Percentiles rank a stretch among this genome's conserved stretches.
phyloP scores from a whole-genome alignment of 2,888 invertebrate genomes.

The Limnephilus rhombicus region DNA sequence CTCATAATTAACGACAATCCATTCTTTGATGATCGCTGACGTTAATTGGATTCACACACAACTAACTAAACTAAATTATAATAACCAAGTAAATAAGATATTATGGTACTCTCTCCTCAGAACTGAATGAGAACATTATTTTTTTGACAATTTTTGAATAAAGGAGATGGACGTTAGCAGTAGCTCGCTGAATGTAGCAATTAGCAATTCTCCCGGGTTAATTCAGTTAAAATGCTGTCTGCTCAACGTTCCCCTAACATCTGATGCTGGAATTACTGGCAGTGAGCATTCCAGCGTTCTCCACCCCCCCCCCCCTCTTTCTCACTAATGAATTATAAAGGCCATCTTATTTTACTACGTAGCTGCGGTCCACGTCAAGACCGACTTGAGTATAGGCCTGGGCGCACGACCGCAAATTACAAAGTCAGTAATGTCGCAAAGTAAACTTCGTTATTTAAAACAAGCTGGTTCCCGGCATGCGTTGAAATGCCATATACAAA shows the following conservation, averaged over 20 bases:
- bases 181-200: conserved; percentile 36
- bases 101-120: too few relatives aligned
- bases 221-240: conserved; percentile 42
- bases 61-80: too few relatives aligned
- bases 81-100: background rate
- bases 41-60: background rate
- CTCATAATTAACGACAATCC: background rate
- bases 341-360: conserved; percentile 19
- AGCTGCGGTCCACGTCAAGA: background rate
- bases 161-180: conserved; percentile 23
- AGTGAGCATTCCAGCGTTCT: background rate
- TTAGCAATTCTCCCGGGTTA: conserved; percentile 33
- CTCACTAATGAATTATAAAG: conserved; percentile 10
- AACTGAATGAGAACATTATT: background rate
- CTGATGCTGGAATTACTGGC: background rate
- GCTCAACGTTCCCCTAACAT: conserved; percentile 34
- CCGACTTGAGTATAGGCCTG: too few relatives aligned
- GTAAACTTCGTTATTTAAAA: too few relatives aligned
- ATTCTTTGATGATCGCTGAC: background rate
- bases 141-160: conserved; percentile 24
- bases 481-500: too few relatives aligned
- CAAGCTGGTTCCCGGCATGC: too few relatives aligned
- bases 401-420: too few relatives aligned
- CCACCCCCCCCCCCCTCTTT: background rate
- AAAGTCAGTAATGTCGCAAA: too few relatives aligned